Percentiles rank a stretch among this genome's conserved stretches.
These are phyloP conservation scores for Festucalex cinctus DNA, from an alignment of 2,113 vertebrate species.

Conservation along the genomic window DNA sequence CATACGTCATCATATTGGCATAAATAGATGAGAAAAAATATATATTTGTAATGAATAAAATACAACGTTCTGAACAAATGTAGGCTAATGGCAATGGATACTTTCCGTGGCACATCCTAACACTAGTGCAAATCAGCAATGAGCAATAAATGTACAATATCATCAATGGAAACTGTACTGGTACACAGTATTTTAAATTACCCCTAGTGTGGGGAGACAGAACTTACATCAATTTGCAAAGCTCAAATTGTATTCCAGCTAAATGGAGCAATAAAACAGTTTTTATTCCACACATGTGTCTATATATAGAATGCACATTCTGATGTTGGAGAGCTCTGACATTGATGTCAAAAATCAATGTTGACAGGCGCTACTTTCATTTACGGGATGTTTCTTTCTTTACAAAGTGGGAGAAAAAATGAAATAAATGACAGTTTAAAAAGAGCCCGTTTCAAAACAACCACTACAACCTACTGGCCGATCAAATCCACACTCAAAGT, in stretches of 20 bases:
- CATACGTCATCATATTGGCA: too few relatives aligned
- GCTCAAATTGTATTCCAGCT: neutral
- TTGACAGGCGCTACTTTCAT: neutral
- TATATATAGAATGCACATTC: neutral
- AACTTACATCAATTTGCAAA: neutral
- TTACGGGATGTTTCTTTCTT: neutral
- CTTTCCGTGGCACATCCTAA: too few relatives aligned
- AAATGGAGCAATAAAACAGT: neutral
- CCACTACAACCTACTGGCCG: accelerated
- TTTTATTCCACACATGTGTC: neutral
- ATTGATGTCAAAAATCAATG: neutral
- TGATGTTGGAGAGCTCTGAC: neutral
- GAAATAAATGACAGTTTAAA: neutral
- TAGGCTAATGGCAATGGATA: too few relatives aligned
- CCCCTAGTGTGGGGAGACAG: too few relatives aligned
- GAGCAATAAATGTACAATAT: neutral
- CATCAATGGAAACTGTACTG: neutral
- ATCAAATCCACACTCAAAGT: neutral
- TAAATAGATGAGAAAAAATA: too few relatives aligned
- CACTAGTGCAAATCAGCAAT: neutral
- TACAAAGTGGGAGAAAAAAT: neutral
- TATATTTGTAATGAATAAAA: too few relatives aligned
- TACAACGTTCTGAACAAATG: too few relatives aligned
- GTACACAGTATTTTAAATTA: neutral
- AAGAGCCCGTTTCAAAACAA: neutral